A percentile compares a stretch with the other conserved stretches of the same genome.
These are phyloP conservation scores for Labroides dimidiatus DNA, from an alignment of 2,797 vertebrate species.

Conservation along the genomic window DNA sequence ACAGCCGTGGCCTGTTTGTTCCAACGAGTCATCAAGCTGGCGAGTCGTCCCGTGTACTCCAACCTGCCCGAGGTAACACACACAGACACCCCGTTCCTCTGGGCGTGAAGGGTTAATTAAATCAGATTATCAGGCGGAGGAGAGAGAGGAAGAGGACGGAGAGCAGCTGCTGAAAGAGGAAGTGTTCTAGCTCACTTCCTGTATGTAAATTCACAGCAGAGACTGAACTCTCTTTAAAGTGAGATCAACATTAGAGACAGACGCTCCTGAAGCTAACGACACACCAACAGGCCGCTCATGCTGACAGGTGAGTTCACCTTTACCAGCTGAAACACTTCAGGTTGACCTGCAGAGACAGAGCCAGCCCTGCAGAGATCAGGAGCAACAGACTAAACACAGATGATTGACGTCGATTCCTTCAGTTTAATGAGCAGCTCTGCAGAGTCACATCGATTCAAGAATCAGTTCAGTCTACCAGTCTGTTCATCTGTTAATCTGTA, in stretches of 20 bases:
- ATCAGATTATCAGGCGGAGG: background rate
- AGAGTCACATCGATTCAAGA: too few relatives aligned
- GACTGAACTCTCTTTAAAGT: background rate
- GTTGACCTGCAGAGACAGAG: background rate
- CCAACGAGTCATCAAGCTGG: background rate
- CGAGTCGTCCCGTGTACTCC: background rate
- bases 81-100: background rate
- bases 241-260: background rate
- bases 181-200: constrained; percentile 37
- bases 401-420: too few relatives aligned
- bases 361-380: too few relatives aligned
- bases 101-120: accelerated
- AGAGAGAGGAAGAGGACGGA: constrained; percentile 8
- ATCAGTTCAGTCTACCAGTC: too few relatives aligned
- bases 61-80: constrained; percentile 17
- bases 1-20: constrained; percentile 24
- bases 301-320: constrained; percentile 37
- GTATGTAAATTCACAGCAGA: constrained; percentile 35
- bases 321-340: background rate
- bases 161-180: constrained; percentile 53
- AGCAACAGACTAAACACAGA: too few relatives aligned
- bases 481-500: too few relatives aligned
- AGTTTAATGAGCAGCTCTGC: too few relatives aligned
- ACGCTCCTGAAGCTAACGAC: too few relatives aligned
- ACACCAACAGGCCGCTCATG: background rate